phyloP scores from a whole-genome alignment of 92 coral and sea anemone species.

The Paramuricea clavata region DNA sequence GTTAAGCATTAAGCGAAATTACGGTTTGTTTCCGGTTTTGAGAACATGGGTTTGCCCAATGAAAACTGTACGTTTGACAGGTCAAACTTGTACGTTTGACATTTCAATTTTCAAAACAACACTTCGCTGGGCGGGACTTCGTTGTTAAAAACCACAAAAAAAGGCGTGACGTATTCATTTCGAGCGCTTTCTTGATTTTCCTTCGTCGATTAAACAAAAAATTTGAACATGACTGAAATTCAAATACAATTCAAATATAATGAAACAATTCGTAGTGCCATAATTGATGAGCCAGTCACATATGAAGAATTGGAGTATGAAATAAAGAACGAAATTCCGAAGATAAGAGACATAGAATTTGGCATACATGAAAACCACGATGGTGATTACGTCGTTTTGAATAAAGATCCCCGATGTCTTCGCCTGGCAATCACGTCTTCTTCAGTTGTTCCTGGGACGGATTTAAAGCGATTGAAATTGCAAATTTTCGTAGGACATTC shows the following conservation, averaged over 20 bases:
- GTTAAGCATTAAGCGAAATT: no score
- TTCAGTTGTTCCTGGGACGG: background rate
- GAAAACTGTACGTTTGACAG: no score
- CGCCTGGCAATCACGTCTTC: background rate
- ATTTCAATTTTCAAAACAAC: no score
- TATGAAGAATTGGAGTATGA: background rate
- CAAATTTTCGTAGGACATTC: background rate
- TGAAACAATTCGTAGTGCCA: background rate
- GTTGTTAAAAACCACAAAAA: no score
- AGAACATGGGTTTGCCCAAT: no score
- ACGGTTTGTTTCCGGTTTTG: no score
- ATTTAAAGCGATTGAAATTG: slow-evolving; percentile 4
- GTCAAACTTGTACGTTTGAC: no score
- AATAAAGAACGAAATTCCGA: background rate
- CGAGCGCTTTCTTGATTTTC: no score
- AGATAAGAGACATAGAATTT: background rate
- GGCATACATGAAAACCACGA: background rate
- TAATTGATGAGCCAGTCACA: background rate
- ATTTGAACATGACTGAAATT: background rate
- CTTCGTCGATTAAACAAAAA: no score
- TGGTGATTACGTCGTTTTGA: background rate
- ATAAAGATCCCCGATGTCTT: background rate
- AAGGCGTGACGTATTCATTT: no score
- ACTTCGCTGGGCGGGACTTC: no score
- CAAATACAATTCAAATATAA: background rate